Conservation (phyloP, 1,140 invertebrate species). For the Saccostrea glomerata region DNA sequence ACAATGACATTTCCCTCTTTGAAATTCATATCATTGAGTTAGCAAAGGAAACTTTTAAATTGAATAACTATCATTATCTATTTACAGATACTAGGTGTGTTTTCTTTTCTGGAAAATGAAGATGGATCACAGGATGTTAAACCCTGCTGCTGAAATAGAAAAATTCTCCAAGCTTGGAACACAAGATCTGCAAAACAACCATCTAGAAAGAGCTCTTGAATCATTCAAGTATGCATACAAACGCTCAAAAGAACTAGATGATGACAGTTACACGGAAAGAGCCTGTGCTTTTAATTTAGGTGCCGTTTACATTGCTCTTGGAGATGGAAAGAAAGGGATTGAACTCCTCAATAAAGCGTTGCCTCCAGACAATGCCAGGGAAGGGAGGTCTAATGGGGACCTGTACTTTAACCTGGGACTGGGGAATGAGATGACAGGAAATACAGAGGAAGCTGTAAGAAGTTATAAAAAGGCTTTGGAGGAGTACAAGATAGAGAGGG, state of each 20-base stretch:
- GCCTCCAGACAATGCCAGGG: slow-evolving; percentile 54
- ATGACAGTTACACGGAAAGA: slow-evolving; percentile 63
- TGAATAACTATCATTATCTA: background rate
- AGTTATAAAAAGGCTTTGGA: slow-evolving; percentile 61
- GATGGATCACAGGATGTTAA: slow-evolving; percentile 39
- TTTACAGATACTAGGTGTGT: background rate
- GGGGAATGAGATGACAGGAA: slow-evolving; percentile 61
- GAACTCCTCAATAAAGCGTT: slow-evolving; percentile 59
- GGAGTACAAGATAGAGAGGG: slow-evolving; percentile 60
- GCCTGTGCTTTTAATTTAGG: slow-evolving; percentile 70
- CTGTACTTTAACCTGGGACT: slow-evolving; percentile 70
- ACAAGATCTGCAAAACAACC: slow-evolving; percentile 49
- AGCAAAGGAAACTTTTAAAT: background rate
- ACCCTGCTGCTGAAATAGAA: slow-evolving; percentile 55
- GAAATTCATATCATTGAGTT: background rate
- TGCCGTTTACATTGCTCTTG: slow-evolving; percentile 64
- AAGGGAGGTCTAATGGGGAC: slow-evolving; percentile 63
- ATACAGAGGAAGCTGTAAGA: slow-evolving; percentile 54
- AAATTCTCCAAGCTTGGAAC: slow-evolving; percentile 57
- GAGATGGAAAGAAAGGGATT: slow-evolving; percentile 58
- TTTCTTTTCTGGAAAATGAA: slow-evolving; percentile 13
- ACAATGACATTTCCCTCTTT: background rate
- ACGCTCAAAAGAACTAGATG: slow-evolving; percentile 52
- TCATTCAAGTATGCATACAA: slow-evolving; percentile 63
- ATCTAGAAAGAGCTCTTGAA: slow-evolving; percentile 47